Evolutionary conservation across 2,797 vertebrate genomes (phyloP), one percentile per base, ranked within the genome.

Genomic region (Pogonophryne albipinna): DNA sequence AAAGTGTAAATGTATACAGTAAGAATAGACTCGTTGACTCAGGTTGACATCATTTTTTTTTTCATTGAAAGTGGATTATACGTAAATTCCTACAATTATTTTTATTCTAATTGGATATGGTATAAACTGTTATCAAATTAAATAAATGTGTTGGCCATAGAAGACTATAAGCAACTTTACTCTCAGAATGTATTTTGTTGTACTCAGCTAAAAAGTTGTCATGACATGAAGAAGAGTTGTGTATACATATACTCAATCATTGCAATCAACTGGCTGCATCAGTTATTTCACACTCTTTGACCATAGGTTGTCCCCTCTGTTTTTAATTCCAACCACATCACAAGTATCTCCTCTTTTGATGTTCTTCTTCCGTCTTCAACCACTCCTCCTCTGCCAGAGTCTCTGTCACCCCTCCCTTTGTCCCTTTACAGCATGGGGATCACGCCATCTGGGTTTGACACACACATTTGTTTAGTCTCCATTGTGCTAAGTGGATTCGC

Each of bases 401-500:
- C 12, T 38, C 49, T 38, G 59, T 77, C 72, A 67, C 7, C 50
- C 63, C 61, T 78, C 63, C 60, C 77, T 71, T 44, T 70, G 16
- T 82, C 66, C 59, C 71, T 63, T 61, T 41, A 66, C 66, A 66
- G 79, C 69, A 71, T 12, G 59, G 64, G 76, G 76, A 83, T 89
- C 84, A 76, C 27, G 15, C 66, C 87, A 82, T 85, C 85, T 87
- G 84, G 64, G 67, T 78, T 76, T 90, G 86, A 92, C 85, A 86
- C 82, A 75, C 57, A 79, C 85, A 89, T 88, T 90, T 89, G 79
- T 91, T 91, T 86, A 78, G 80, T 78, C 75, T 62, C 78, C 65
- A 86, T 84, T 80, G 86, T 79, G 78, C 85, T 84, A 86, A 91
- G 80, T 87, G 87, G 86, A 87, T 86, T 89, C 80, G 84, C 79